Percentiles rank a stretch among this genome's conserved stretches.
Conservation (phyloP, 2,888 invertebrate genomes). For the Polietes domitor region DNA sequence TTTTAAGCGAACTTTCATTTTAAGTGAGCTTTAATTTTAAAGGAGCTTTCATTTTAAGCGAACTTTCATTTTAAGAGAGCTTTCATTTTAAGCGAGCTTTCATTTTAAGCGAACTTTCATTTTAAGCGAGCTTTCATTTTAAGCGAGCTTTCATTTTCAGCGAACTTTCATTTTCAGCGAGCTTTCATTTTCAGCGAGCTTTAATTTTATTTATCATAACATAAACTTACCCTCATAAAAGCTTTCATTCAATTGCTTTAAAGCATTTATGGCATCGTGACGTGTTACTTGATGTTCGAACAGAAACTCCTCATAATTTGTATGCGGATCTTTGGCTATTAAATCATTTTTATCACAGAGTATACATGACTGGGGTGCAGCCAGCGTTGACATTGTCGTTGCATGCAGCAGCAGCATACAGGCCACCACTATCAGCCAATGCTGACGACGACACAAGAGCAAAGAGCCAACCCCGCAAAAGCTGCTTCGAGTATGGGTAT, state of each 20-base stretch:
- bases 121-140: too few relatives aligned
- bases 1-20: too few relatives aligned
- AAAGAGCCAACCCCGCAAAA: background rate
- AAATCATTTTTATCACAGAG: conserved; percentile 76
- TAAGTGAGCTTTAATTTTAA: too few relatives aligned
- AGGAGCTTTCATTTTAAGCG: too few relatives aligned
- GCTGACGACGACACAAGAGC: background rate
- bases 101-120: too few relatives aligned
- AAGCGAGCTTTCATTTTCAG: too few relatives aligned
- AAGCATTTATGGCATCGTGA: conserved; percentile 76
- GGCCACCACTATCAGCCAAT: conserved; percentile 43
- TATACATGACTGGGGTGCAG: conserved; percentile 76
- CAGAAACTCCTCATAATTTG: conserved; percentile 76
- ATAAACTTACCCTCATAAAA: conserved; percentile 74
- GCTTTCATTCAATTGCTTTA: conserved; percentile 75
- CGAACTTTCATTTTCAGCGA: too few relatives aligned
- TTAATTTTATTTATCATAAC: too few relatives aligned
- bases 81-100: too few relatives aligned
- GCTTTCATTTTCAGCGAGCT: too few relatives aligned
- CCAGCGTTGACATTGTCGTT: conserved; percentile 49
- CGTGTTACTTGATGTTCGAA: conserved; percentile 80
- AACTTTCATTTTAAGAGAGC: too few relatives aligned
- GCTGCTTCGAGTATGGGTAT: conserved; percentile 14
- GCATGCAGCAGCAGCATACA: conserved; percentile 48
- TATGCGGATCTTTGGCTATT: conserved; percentile 69